Evolutionary conservation across 1,140 invertebrate genomes (phyloP).

Genomic region (Portunus trituberculatus): DNA sequence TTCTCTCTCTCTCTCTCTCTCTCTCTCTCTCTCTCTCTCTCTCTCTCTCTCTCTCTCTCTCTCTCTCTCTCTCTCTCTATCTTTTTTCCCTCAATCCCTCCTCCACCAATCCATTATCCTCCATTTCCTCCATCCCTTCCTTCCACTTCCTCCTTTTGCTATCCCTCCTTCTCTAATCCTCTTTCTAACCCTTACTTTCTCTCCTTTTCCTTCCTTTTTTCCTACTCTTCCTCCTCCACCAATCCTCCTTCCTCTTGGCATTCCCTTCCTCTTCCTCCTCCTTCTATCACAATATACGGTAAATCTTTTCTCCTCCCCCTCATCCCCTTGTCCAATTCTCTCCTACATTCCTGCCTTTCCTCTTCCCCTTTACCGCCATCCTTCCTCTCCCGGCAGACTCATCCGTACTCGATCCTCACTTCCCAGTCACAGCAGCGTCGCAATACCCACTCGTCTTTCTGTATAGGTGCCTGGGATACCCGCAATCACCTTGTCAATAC

Average conservation of each 20-base stretch:
- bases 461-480: not conserved
- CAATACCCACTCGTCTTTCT: not conserved
- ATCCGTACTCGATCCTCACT: not conserved
- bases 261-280: not conserved
- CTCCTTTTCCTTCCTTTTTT: not conserved
- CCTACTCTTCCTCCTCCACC: not conserved
- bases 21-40: slow-evolving; percentile 33
- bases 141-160: not conserved
- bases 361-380: not conserved
- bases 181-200: not conserved
- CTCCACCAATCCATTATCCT: not conserved
- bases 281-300: not conserved
- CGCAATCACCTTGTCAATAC: not conserved
- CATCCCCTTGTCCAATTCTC: not conserved
- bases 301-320: not conserved
- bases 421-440: no score
- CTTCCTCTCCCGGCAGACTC: not conserved
- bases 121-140: not conserved
- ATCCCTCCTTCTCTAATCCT: not conserved
- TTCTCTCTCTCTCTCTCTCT: slow-evolving; percentile 19
- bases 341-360: not conserved
- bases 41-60: slow-evolving; percentile 27
- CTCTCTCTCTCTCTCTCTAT: slow-evolving; percentile 42
- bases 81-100: not conserved
- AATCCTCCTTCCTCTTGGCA: not conserved